phyloP scores from a whole-genome alignment of 2,888 invertebrate species.

The Phania funesta region DNA sequence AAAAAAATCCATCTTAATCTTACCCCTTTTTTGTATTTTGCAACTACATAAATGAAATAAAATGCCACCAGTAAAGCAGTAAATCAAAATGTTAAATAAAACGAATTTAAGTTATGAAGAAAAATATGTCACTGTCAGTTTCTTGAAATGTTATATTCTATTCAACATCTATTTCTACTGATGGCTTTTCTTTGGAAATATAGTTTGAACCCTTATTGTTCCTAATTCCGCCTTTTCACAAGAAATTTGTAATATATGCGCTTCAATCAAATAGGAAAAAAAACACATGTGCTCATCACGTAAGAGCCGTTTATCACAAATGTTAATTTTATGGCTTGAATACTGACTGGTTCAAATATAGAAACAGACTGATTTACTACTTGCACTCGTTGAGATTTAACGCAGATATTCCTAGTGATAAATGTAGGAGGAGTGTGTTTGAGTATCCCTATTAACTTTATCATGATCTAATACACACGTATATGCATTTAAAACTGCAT shows the following conservation, averaged over 20 bases:
- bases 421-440: neutral
- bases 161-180: constrained; percentile 14
- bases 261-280: neutral
- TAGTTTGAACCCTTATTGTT: neutral
- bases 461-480: constrained; percentile 33
- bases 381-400: constrained; percentile 7
- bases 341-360: constrained; percentile 1
- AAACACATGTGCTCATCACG: constrained; percentile 72
- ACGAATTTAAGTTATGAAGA: neutral
- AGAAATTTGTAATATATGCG: neutral
- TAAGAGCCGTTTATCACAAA: constrained; percentile 78
- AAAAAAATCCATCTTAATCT: too few relatives aligned
- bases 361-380: constrained; percentile 32
- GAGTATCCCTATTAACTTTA: constrained; percentile 1
- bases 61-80: neutral
- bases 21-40: too few relatives aligned
- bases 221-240: neutral
- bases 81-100: constrained; percentile 29
- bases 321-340: constrained; percentile 77
- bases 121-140: constrained; percentile 9
- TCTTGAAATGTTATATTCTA: constrained; percentile 15
- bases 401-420: neutral
- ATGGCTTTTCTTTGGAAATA: neutral
- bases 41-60: too few relatives aligned
- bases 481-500: constrained; percentile 31